phyloP scores from a whole-genome alignment of 2,888 invertebrate species.

The Pterostichus niger region DNA sequence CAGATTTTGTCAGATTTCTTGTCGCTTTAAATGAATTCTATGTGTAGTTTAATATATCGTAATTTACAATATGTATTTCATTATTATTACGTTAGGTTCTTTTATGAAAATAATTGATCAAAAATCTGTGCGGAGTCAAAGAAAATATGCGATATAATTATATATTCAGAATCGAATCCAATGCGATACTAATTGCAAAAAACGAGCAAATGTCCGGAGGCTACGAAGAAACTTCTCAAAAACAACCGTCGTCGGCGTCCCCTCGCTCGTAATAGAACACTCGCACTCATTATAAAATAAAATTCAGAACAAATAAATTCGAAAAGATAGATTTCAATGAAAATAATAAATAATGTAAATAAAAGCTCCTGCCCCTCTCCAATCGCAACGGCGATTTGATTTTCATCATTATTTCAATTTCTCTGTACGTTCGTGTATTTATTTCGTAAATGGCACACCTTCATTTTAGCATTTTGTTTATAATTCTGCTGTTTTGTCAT shows the following conservation, averaged over 20 bases:
- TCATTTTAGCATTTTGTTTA: conserved; percentile 59
- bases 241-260: background rate
- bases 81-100: background rate
- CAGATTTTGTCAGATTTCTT: too few species aligned
- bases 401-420: conserved; percentile 70
- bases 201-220: conserved; percentile 52
- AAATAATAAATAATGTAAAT: conserved; percentile 65
- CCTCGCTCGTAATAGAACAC: conserved; percentile 47
- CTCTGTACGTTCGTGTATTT: conserved; percentile 69
- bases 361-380: conserved; percentile 49
- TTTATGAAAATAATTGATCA: conserved; percentile 42
- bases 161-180: conserved; percentile 47
- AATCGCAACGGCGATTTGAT: conserved; percentile 68
- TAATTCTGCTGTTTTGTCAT: conserved; percentile 54
- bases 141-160: conserved; percentile 54
- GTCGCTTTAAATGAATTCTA: background rate
- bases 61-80: background rate
- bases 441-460: conserved; percentile 54
- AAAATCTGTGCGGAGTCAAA: conserved; percentile 37
- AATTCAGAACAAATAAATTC: conserved; percentile 64
- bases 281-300: conserved; percentile 62
- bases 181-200: conserved; percentile 57
- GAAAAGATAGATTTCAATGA: conserved; percentile 65
- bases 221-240: conserved; percentile 17
- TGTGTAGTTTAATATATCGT: background rate